Percentiles rank a stretch among this genome's conserved stretches.
Evolutionary conservation across 1,140 invertebrate species (phyloP).

Genomic region (Drosophila yakuba): DNA sequence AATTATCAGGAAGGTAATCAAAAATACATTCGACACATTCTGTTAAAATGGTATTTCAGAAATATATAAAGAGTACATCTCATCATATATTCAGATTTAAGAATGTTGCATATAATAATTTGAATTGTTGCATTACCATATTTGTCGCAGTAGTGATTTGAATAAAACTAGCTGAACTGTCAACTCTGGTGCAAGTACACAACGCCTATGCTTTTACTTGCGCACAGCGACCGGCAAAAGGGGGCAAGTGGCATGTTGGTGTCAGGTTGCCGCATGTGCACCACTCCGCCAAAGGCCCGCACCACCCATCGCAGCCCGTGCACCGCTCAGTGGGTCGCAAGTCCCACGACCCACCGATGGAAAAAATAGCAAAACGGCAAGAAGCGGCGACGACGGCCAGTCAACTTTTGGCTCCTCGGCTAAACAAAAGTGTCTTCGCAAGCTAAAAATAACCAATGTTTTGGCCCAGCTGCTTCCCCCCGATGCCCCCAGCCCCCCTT

Average conservation of each 20-base stretch:
- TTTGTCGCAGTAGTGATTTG: not conserved
- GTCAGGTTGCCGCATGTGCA: constrained; percentile 51
- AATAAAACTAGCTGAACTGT: constrained; percentile 13
- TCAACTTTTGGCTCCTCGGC: constrained; percentile 58
- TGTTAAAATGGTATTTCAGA: too few relatives aligned
- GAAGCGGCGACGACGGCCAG: constrained; percentile 41
- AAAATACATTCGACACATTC: not conserved
- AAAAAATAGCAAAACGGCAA: constrained; percentile 14
- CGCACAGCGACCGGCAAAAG: constrained; percentile 8
- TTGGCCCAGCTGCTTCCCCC: constrained; percentile 28
- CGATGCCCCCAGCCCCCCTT: too few relatives aligned
- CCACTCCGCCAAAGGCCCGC: constrained; percentile 5
- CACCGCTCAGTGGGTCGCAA: constrained; percentile 30
- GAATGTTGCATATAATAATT: too few relatives aligned
- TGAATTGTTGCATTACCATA: not conserved
- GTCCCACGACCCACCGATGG: constrained; percentile 43
- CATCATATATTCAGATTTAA: too few relatives aligned
- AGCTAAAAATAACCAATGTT: constrained; percentile 66
- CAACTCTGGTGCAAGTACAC: constrained; percentile 54
- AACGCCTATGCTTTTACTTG: constrained; percentile 52
- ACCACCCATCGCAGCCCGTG: constrained; percentile 1
- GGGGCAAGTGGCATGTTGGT: constrained; percentile 52
- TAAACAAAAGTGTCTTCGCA: constrained; percentile 52
- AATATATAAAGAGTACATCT: too few relatives aligned
- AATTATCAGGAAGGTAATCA: not conserved